A percentile compares a stretch with the other conserved stretches of the same genome.
These are phyloP conservation scores for Zaprionus kolodkinae DNA, from an alignment of 1,140 invertebrate species.

Conservation along the genomic window DNA sequence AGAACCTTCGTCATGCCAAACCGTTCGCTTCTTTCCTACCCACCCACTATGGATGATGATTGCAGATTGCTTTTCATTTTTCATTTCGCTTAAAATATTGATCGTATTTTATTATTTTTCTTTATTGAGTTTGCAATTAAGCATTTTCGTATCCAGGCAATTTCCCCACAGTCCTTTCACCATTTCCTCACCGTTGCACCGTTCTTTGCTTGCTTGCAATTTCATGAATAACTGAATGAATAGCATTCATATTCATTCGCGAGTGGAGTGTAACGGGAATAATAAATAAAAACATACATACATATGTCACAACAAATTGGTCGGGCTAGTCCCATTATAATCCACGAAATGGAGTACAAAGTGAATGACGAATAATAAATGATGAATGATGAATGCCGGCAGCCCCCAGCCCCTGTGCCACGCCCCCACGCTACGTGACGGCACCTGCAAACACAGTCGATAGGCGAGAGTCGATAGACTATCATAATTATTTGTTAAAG, in stretches of 20 bases:
- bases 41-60: no score
- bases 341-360: constrained; percentile 50
- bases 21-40: no score
- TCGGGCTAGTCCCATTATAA: constrained; percentile 36
- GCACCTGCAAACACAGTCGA: constrained; percentile 6
- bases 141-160: background rate
- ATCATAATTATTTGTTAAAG: no score
- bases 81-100: background rate
- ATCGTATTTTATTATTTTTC: background rate
- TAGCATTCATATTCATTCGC: background rate
- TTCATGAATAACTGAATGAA: constrained; percentile 1
- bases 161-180: no score
- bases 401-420: background rate
- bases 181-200: no score
- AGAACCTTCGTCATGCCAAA: no score
- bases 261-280: background rate
- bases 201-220: background rate
- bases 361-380: constrained; percentile 47
- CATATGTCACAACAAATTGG: constrained; percentile 1
- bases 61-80: background rate
- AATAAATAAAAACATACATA: background rate
- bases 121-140: constrained; percentile 6
- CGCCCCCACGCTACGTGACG: background rate
- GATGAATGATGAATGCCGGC: constrained; percentile 1
- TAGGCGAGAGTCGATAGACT: no score